phyloP scores from a whole-genome alignment of 2,113 vertebrate species.

The Ceratotherium simum region DNA sequence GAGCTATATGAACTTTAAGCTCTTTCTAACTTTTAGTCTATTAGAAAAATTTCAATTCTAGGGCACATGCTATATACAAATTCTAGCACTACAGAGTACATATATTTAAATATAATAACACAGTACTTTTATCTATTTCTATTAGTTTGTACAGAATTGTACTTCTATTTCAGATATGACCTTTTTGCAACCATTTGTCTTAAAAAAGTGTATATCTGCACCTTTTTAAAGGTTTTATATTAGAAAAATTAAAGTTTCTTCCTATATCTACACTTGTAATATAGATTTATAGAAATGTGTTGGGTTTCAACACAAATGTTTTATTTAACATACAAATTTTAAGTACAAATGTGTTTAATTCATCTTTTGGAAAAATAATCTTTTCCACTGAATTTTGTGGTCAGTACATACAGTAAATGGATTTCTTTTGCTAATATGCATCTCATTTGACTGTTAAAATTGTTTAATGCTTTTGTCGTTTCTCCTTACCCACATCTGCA shows the following conservation, averaged over 20 bases:
- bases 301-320: neutral
- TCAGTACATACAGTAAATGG: neutral
- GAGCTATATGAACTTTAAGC: neutral
- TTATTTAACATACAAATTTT: slow-evolving; percentile 16
- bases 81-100: neutral
- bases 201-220: neutral
- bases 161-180: neutral
- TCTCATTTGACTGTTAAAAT: neutral
- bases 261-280: neutral
- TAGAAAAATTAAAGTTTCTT: slow-evolving; percentile 30
- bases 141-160: slow-evolving; percentile 22
- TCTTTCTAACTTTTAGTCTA: neutral
- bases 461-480: neutral
- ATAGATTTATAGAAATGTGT: neutral
- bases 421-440: neutral
- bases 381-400: neutral
- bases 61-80: neutral
- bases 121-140: neutral
- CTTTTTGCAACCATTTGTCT: neutral
- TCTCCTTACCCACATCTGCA: neutral
- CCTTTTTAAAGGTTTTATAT: neutral
- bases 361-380: neutral
- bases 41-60: slow-evolving; percentile 39
- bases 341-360: slow-evolving; percentile 33
- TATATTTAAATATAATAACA: neutral